A percentile compares a stretch with the other conserved stretches of the same genome.
Evolutionary conservation across 2,888 invertebrate genomes (phyloP).

Genomic region (Coronaproctus castanopsis): DNA sequence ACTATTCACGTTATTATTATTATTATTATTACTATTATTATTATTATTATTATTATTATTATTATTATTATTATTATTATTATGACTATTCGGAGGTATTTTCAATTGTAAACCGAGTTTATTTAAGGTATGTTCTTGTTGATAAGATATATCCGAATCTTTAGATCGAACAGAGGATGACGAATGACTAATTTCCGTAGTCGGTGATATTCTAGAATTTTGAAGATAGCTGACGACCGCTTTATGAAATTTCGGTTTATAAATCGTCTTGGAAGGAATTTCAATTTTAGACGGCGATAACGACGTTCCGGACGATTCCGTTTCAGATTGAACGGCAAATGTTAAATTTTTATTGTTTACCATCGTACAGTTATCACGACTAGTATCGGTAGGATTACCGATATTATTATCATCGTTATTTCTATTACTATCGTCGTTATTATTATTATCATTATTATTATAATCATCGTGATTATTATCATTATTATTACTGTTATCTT

Average conservation of each 20-base stretch:
- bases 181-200: conserved; percentile 3
- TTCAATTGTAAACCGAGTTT: conserved; percentile 11
- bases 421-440: background rate
- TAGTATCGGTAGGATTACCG: too few relatives aligned
- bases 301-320: background rate
- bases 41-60: too few relatives aligned
- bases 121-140: conserved; percentile 1
- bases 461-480: too few relatives aligned
- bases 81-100: too few relatives aligned
- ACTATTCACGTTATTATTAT: too few relatives aligned
- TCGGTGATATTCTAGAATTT: conserved; percentile 1
- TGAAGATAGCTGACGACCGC: conserved; percentile 29
- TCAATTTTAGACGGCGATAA: conserved; percentile 20
- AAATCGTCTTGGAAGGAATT: conserved; percentile 28
- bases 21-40: too few relatives aligned
- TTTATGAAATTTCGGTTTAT: conserved; percentile 57
- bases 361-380: too few relatives aligned
- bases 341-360: too few relatives aligned
- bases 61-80: too few relatives aligned
- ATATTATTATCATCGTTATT: conserved; percentile 1
- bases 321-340: too few relatives aligned
- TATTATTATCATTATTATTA: background rate
- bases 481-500: too few relatives aligned
- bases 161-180: conserved; percentile 14
- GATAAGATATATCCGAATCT: background rate